Evolutionary conservation across 2,113 vertebrate genomes (phyloP).

Genomic region (Ramphastos sulfuratus): DNA sequence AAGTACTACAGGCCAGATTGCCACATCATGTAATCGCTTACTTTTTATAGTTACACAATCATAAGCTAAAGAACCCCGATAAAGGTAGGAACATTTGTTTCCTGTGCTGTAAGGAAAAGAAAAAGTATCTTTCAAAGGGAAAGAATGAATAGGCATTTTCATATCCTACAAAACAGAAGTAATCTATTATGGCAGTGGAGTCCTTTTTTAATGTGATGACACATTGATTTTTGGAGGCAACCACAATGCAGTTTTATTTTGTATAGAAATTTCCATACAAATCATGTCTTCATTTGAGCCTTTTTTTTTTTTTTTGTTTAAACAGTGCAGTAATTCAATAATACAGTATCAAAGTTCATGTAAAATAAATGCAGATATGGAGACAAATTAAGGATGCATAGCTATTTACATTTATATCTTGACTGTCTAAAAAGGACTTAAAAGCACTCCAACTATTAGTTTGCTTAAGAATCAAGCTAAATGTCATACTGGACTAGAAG

Average conservation of each 20-base stretch:
- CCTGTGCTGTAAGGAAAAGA: not conserved
- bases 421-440: not conserved
- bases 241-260: constrained; percentile 41
- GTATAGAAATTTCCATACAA: constrained; percentile 15
- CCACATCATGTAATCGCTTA: not conserved
- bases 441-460: not conserved
- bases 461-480: not conserved
- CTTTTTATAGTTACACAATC: not conserved
- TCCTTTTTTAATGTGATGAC: constrained; percentile 11
- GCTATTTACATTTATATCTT: not conserved
- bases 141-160: not conserved
- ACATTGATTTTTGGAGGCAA: constrained; percentile 3
- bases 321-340: constrained; percentile 22
- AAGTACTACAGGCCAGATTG: not conserved
- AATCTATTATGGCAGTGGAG: not conserved
- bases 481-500: not conserved
- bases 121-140: not conserved
- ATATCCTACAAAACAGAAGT: constrained; percentile 2
- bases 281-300: not conserved
- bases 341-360: not conserved
- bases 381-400: not conserved
- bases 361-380: constrained; percentile 24
- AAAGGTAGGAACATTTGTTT: not conserved
- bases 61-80: not conserved
- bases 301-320: not conserved